Percentiles rank a stretch among this genome's conserved stretches.
Conservation (phyloP, 2,888 invertebrate genomes). For the Epinotia demarniana region DNA sequence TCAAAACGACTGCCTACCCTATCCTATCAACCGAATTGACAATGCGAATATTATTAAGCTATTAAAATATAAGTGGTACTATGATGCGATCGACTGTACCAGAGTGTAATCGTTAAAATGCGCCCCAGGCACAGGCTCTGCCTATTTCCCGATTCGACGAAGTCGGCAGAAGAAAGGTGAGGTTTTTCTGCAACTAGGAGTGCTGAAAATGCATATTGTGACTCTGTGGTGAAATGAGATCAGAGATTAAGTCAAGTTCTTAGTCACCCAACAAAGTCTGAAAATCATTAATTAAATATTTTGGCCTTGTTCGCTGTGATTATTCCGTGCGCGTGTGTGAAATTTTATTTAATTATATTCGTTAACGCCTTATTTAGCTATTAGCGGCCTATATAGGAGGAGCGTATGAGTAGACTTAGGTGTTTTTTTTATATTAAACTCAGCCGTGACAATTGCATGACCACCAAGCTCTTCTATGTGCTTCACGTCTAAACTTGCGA, state of each 20-base stretch:
- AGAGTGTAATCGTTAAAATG: slow-evolving; percentile 40
- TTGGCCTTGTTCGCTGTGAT: not conserved
- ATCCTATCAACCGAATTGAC: not conserved
- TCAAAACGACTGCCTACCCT: not conserved
- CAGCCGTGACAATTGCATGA: too few relatives aligned
- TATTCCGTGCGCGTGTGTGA: not conserved
- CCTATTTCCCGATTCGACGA: slow-evolving; percentile 41
- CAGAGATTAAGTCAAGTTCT: not conserved
- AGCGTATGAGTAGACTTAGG: too few relatives aligned
- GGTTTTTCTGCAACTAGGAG: slow-evolving; percentile 23
- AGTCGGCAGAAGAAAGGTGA: slow-evolving; percentile 29
- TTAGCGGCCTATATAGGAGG: too few relatives aligned
- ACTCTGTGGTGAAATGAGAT: not conserved
- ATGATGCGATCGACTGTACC: slow-evolving; percentile 19
- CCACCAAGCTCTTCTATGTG: too few relatives aligned
- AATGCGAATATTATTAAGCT: not conserved
- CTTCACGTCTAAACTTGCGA: too few relatives aligned
- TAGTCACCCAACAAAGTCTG: not conserved
- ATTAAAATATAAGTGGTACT: not conserved
- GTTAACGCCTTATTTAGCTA: too few relatives aligned
- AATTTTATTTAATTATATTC: not conserved
- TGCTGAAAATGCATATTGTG: slow-evolving; percentile 17
- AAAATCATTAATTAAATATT: not conserved
- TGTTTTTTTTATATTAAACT: too few relatives aligned
- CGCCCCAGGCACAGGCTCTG: slow-evolving; percentile 37